phyloP scores from a whole-genome alignment of 1,140 invertebrate genomes.

The Leptinotarsa texana region DNA sequence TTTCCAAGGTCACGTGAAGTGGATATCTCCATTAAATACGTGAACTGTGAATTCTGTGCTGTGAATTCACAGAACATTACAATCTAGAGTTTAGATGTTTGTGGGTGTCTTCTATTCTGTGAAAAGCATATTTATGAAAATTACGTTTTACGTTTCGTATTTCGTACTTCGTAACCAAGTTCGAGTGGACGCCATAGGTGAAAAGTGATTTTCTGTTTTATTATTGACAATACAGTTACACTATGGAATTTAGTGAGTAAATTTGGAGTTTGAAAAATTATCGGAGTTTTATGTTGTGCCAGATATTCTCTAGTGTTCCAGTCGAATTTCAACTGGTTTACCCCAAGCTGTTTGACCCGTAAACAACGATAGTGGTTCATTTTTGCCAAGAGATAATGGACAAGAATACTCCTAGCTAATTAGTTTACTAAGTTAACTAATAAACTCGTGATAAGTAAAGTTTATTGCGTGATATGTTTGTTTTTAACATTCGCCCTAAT shows the following conservation, averaged over 20 bases:
- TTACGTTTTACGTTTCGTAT: background rate
- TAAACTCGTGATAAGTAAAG: background rate
- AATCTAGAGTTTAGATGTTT: too few relatives aligned
- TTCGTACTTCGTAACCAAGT: constrained; percentile 1
- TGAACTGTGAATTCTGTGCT: too few relatives aligned
- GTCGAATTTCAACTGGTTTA: constrained; percentile 25
- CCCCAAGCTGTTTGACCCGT: constrained; percentile 45
- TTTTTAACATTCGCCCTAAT: background rate
- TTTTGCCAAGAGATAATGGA: background rate
- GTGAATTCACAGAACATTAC: too few relatives aligned
- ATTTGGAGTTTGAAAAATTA: background rate
- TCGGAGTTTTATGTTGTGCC: background rate
- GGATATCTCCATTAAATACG: too few relatives aligned
- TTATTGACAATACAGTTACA: background rate
- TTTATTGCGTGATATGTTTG: background rate
- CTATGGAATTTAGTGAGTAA: constrained; percentile 22
- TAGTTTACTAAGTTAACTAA: background rate
- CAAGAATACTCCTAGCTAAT: too few relatives aligned
- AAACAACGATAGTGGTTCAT: constrained; percentile 30
- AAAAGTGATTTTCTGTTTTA: constrained; percentile 36
- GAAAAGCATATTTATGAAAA: too few relatives aligned
- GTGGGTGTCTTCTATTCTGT: too few relatives aligned
- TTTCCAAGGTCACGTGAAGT: too few relatives aligned
- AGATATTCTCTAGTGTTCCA: background rate
- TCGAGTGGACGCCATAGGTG: constrained; percentile 44